Conservation (phyloP, 2,888 invertebrate genomes). For the Stegana nigrithorax region DNA sequence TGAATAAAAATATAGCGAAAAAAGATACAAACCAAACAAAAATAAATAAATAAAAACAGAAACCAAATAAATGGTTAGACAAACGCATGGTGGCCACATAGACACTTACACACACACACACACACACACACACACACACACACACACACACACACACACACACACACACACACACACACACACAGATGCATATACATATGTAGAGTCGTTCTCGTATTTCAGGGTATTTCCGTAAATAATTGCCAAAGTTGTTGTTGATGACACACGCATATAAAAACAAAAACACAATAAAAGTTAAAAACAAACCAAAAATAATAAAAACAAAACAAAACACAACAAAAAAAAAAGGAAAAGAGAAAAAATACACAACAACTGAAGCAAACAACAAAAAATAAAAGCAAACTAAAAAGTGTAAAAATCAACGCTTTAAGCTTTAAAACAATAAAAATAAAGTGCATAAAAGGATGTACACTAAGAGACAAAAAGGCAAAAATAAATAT, state of each 20-base stretch:
- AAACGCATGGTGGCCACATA: too few relatives aligned
- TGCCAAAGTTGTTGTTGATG: too few relatives aligned
- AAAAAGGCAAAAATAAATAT: too few relatives aligned
- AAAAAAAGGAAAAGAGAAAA: not conserved
- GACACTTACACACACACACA: not conserved
- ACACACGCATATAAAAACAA: too few relatives aligned
- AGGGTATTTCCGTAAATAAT: not conserved
- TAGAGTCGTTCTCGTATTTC: not conserved
- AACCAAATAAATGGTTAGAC: too few relatives aligned
- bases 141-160: not conserved
- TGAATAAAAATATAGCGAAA: conserved; percentile 22
- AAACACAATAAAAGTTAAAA: too few relatives aligned
- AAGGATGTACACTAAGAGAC: too few relatives aligned
- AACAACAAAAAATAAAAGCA: too few relatives aligned
- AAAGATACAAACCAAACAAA: not conserved
- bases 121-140: conserved; percentile 3
- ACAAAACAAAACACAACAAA: not conserved
- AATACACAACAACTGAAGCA: not conserved
- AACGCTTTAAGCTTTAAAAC: conserved; percentile 1
- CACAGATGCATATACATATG: too few relatives aligned
- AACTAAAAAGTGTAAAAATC: too few relatives aligned
- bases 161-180: conserved; percentile 26
- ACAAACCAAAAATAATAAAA: too few relatives aligned
- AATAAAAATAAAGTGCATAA: conserved; percentile 2
- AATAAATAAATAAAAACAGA: conserved; percentile 20